Conservation (phyloP, 2,888 invertebrate species). For the Lissocephala sabroskyi region DNA sequence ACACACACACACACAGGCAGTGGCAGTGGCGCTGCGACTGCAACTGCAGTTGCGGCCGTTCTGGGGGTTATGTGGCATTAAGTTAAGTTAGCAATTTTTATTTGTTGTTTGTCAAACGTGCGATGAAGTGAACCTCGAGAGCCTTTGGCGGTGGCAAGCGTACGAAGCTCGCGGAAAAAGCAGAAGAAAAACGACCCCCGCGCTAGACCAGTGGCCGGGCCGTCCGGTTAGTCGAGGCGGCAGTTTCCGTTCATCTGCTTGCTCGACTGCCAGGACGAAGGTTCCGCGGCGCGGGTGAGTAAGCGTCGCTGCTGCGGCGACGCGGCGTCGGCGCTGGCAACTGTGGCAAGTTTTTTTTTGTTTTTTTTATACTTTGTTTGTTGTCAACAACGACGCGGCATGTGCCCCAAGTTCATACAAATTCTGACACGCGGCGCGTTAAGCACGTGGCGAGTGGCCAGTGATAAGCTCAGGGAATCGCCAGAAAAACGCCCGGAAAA, state of each 20-base stretch:
- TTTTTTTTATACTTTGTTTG: constrained; percentile 19
- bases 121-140: constrained; percentile 36
- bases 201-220: too few relatives aligned
- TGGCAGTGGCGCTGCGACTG: not conserved
- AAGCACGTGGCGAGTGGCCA: constrained; percentile 49
- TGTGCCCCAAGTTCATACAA: constrained; percentile 57
- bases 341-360: constrained; percentile 30
- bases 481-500: constrained; percentile 3
- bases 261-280: too few relatives aligned
- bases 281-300: too few relatives aligned
- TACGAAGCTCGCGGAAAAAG: constrained; percentile 55
- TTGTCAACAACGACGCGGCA: constrained; percentile 55
- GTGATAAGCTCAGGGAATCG: constrained; percentile 35
- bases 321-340: not conserved
- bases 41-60: too few relatives aligned
- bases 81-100: constrained; percentile 67
- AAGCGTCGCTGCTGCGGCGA: not conserved
- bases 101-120: constrained; percentile 52
- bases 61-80: constrained; percentile 50
- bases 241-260: too few relatives aligned
- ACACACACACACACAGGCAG: not conserved
- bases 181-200: constrained; percentile 3
- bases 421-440: constrained; percentile 63
- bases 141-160: too few relatives aligned
- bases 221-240: too few relatives aligned